These are phyloP conservation scores for Rattus norvegicus DNA, from an alignment of 2,113 vertebrate genomes.

Conservation along the genomic window GRCr8 NC_086032.1:105759001-105759500, in stretches of 20 bases:
- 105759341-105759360: neutral
- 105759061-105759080: neutral
- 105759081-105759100: neutral
- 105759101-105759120: neutral
- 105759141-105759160: neutral
- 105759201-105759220: neutral
- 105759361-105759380: neutral
- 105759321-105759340: neutral
- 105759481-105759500: neutral
- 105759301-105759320: neutral
- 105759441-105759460: conserved; percentile 14
- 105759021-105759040: neutral
- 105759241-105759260: neutral
- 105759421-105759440: neutral
- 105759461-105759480: neutral
- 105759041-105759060: neutral
- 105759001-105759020: neutral
- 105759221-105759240: neutral
- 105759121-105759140: neutral
- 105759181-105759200: neutral
- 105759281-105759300: neutral
- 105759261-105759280: neutral
- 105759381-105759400: neutral
- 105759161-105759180: neutral
- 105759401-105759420: neutral